Percentiles rank a stretch among this genome's conserved stretches.
Conservation (phyloP, 2,888 invertebrate species). For the Fragum whitleyi region DNA sequence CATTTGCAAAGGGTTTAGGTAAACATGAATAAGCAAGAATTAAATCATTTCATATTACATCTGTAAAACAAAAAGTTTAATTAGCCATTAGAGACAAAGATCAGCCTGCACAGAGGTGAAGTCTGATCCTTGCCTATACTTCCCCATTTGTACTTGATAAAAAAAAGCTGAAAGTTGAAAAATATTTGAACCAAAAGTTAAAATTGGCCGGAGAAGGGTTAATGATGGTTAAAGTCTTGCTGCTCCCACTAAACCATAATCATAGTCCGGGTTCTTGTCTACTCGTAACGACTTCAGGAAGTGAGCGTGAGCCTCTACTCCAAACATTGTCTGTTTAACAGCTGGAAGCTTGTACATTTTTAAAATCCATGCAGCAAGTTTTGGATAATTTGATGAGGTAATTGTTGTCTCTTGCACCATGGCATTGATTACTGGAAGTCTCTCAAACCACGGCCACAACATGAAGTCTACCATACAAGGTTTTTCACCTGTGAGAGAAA, state of each 20-base stretch:
- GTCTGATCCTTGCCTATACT: too few species aligned
- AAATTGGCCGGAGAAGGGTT: too few species aligned
- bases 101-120: too few species aligned
- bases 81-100: too few species aligned
- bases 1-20: too few species aligned
- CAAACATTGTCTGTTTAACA: conserved; percentile 70
- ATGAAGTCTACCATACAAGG: conserved; percentile 78
- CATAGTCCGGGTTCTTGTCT: conserved; percentile 74
- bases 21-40: too few species aligned
- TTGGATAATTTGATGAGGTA: conserved; percentile 60
- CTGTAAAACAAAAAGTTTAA: too few species aligned
- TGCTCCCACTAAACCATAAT: conserved; percentile 59
- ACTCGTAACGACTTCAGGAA: conserved; percentile 62
- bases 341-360: conserved; percentile 73
- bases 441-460: conserved; percentile 83
- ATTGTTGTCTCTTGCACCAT: conserved; percentile 62
- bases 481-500: conserved; percentile 60
- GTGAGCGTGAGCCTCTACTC: conserved; percentile 62
- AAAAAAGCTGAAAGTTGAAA: too few species aligned
- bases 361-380: conserved; percentile 66
- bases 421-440: conserved; percentile 69
- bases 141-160: too few species aligned
- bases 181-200: too few species aligned
- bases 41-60: too few species aligned
- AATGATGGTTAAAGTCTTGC: conserved; percentile 25